Evolutionary conservation across 2,888 invertebrate genomes (phyloP).

Genomic region (Magallana nippona): DNA sequence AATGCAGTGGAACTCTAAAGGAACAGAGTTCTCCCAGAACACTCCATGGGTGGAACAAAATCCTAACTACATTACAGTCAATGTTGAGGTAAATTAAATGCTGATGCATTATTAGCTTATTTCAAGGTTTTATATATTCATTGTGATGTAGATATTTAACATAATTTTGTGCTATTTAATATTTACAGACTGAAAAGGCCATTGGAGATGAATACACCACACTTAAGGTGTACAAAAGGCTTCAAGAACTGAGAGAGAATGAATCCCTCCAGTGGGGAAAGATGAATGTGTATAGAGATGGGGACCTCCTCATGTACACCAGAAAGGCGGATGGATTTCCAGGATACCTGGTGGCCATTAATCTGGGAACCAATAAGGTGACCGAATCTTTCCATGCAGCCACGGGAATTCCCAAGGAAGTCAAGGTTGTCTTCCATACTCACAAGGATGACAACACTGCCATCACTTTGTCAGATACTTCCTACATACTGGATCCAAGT

Average conservation of each 20-base stretch:
- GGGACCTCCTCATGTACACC: conserved; percentile 71
- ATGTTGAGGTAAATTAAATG: conserved; percentile 69
- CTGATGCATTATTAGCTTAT: not conserved
- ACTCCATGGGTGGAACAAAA: conserved; percentile 75
- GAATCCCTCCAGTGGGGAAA: conserved; percentile 77
- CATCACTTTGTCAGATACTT: conserved; percentile 41
- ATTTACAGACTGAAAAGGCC: conserved; percentile 68
- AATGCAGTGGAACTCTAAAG: conserved; percentile 77
- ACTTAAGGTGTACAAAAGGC: conserved; percentile 65
- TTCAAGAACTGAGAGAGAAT: conserved; percentile 67
- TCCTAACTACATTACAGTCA: conserved; percentile 60
- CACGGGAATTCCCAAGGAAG: conserved; percentile 53
- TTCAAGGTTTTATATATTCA: no score
- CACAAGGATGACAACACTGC: conserved; percentile 26
- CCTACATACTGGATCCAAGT: conserved; percentile 45
- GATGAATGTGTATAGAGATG: conserved; percentile 52
- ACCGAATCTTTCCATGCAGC: conserved; percentile 56
- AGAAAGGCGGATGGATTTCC: conserved; percentile 76
- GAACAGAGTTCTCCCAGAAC: conserved; percentile 75
- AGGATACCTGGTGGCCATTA: conserved; percentile 74
- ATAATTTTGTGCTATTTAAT: conserved; percentile 28
- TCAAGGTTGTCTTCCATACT: conserved; percentile 67
- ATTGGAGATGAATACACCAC: conserved; percentile 60
- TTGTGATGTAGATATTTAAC: not conserved
- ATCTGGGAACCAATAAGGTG: conserved; percentile 64